Conservation (phyloP, 2,113 vertebrate genomes). For the Phalacrocorax brasilianus region DNA sequence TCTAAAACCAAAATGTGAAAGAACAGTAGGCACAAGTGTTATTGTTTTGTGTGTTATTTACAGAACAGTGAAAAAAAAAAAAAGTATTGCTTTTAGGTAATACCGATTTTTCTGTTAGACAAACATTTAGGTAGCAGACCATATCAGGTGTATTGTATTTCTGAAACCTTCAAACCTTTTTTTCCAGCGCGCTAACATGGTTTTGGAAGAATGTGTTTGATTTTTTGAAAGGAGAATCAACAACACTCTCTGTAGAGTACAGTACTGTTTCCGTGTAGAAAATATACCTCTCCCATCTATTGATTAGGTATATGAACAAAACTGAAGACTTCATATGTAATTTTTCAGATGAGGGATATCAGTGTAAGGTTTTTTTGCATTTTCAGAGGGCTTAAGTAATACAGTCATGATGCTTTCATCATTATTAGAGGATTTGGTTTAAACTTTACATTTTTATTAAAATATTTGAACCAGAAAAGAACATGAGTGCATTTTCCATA, state of each 20-base stretch:
- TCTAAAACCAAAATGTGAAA: neutral
- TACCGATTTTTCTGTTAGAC: neutral
- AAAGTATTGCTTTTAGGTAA: neutral
- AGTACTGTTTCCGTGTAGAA: neutral
- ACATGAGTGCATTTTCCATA: neutral
- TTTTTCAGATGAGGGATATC: too few relatives aligned
- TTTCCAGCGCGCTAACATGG: neutral
- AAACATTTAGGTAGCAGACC: neutral
- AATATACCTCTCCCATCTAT: too few relatives aligned
- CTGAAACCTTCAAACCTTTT: neutral
- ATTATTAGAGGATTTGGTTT: neutral
- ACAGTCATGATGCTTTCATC: neutral
- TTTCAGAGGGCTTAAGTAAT: neutral
- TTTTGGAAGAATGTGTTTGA: neutral
- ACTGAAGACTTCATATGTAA: too few relatives aligned
- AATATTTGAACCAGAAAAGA: neutral
- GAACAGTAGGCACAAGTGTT: neutral
- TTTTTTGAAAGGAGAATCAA: neutral
- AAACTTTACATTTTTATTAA: neutral
- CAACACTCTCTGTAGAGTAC: neutral
- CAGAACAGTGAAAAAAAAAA: neutral
- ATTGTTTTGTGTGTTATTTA: neutral
- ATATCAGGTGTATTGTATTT: neutral
- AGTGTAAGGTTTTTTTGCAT: neutral
- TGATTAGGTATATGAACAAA: too few relatives aligned